These are phyloP conservation scores for Drosophila lacteicornis DNA, from an alignment of 1,140 invertebrate species.

Conservation along the genomic window DNA sequence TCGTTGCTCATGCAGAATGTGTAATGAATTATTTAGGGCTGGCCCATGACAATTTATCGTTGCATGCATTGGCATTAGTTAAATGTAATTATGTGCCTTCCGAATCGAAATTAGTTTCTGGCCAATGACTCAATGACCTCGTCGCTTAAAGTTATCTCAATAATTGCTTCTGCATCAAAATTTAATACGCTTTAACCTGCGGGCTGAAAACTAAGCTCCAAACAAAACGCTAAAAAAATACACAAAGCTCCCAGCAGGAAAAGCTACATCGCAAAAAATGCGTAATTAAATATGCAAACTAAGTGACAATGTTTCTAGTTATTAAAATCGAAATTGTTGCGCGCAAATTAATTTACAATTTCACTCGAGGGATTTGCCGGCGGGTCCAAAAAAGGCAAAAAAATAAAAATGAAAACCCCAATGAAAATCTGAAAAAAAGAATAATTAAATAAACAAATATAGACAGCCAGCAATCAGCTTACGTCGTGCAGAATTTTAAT, in stretches of 20 bases:
- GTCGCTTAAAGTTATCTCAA: conserved; percentile 24
- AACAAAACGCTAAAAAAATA: not conserved
- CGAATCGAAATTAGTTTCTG: conserved; percentile 40
- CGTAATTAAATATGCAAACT: conserved; percentile 60
- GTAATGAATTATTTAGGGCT: conserved; percentile 72
- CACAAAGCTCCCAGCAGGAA: conserved; percentile 11
- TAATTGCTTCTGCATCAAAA: conserved; percentile 4
- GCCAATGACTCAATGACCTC: conserved; percentile 31
- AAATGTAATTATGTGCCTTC: conserved; percentile 50
- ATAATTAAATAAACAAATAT: conserved; percentile 52
- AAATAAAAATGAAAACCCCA: not conserved
- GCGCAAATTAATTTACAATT: conserved; percentile 64
- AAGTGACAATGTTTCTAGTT: conserved; percentile 63
- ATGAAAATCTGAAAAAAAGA: conserved; percentile 6
- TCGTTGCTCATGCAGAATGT: conserved; percentile 42
- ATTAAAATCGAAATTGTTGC: conserved; percentile 56
- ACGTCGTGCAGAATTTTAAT: conserved; percentile 42
- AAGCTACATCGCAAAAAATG: conserved; percentile 15
- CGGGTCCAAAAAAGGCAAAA: not conserved
- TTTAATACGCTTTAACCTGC: conserved; percentile 12
- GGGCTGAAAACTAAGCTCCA: conserved; percentile 5
- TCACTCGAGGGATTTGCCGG: conserved; percentile 50
- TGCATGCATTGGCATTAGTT: conserved; percentile 56
- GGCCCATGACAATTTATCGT: conserved; percentile 49
- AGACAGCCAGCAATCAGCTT: conserved; percentile 52